phyloP scores from a whole-genome alignment of 2,113 vertebrate species.

The Pluvialis apricaria region DNA sequence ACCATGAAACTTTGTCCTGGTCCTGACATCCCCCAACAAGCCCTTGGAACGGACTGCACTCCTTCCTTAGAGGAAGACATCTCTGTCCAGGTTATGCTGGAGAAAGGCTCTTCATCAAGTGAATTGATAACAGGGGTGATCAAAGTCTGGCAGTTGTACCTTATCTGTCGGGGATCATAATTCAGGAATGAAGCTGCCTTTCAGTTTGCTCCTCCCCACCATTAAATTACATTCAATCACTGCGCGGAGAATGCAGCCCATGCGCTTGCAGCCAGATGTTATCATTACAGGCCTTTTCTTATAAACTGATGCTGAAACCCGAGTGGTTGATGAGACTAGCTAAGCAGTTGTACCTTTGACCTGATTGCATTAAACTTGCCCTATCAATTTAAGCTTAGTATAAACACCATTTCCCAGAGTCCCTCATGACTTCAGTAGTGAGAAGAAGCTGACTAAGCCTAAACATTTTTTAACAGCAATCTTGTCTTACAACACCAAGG shows the following conservation, averaged over 20 bases:
- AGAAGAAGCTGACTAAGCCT: slow-evolving; percentile 83
- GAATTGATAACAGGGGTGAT: slow-evolving; percentile 42
- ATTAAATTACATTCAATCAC: slow-evolving; percentile 82
- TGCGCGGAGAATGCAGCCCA: slow-evolving; percentile 63
- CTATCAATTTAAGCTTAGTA: slow-evolving; percentile 87
- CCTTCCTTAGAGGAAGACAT: background rate
- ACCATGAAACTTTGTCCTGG: background rate
- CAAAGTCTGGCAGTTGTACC: slow-evolving; percentile 69
- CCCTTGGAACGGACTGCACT: background rate
- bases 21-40: background rate
- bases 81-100: background rate
- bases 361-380: slow-evolving; percentile 84
- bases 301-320: slow-evolving; percentile 83
- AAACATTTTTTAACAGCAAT: slow-evolving; percentile 86
- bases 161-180: slow-evolving; percentile 73
- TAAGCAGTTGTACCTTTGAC: slow-evolving; percentile 90
- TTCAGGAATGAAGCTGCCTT: slow-evolving; percentile 72
- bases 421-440: slow-evolving; percentile 78
- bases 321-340: slow-evolving; percentile 86
- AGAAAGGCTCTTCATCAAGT: slow-evolving; percentile 41
- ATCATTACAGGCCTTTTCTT: slow-evolving; percentile 78
- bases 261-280: slow-evolving; percentile 82
- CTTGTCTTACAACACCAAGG: slow-evolving; percentile 87
- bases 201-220: slow-evolving; percentile 67
- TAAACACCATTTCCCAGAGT: slow-evolving; percentile 86